Conservation (phyloP, 2,797 vertebrate genomes). For the Sciurus vulgaris region DNA sequence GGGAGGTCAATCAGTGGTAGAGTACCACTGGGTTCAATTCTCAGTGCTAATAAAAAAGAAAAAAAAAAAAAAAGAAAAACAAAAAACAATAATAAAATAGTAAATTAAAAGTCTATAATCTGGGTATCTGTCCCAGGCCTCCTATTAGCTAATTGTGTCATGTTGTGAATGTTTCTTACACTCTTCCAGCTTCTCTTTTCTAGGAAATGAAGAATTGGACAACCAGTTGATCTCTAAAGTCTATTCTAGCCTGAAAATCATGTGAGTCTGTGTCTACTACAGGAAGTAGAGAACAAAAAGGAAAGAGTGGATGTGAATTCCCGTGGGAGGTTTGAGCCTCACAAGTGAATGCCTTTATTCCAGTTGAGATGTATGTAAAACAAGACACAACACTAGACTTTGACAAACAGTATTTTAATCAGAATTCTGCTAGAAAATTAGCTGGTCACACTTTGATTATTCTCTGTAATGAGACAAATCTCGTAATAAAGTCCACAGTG, state of each 20-base stretch:
- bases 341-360: slow-evolving; percentile 3
- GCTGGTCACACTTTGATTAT: neutral
- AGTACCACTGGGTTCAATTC: too few species aligned
- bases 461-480: neutral
- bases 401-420: slow-evolving; percentile 27
- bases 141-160: neutral
- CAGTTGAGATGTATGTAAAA: neutral
- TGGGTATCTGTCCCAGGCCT: neutral
- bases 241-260: neutral
- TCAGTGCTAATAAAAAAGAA: too few species aligned
- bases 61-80: too few species aligned
- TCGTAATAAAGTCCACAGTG: neutral
- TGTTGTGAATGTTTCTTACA: neutral
- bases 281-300: neutral
- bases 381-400: slow-evolving; percentile 4
- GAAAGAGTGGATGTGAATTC: slow-evolving; percentile 5
- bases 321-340: neutral
- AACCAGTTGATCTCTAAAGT: neutral
- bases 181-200: slow-evolving; percentile 21
- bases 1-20: too few species aligned
- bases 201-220: neutral
- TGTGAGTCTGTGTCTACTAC: neutral
- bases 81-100: neutral
- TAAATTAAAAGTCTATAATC: neutral
- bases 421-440: slow-evolving; percentile 43